Conservation (phyloP, 2,113 vertebrate genomes). For the Dunckerocampus dactyliophorus region DNA sequence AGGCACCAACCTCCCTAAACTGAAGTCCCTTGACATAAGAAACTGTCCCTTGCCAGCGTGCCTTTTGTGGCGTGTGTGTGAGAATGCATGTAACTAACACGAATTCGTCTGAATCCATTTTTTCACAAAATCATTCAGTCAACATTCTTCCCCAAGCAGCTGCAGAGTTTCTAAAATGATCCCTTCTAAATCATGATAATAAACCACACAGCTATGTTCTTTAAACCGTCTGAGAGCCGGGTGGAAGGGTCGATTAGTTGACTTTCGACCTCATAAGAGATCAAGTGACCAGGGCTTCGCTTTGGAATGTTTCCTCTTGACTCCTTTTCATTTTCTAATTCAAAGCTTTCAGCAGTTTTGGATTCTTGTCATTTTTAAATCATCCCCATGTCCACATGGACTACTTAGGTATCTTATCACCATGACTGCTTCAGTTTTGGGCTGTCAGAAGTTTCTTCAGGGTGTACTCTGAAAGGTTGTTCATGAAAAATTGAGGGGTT, state of each 20-base stretch:
- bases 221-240: conserved; percentile 28
- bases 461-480: too few species aligned
- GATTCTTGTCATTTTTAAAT: conserved; percentile 33
- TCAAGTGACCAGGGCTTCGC: conserved; percentile 61
- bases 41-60: too few species aligned
- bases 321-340: conserved; percentile 60
- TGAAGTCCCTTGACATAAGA: too few species aligned
- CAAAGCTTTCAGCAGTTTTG: conserved; percentile 38
- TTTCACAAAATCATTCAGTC: not conserved
- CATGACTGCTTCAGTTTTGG: not conserved
- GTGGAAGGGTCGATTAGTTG: conserved; percentile 56
- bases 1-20: too few species aligned
- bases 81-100: too few species aligned
- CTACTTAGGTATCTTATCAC: not conserved
- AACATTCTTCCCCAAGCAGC: conserved; percentile 1
- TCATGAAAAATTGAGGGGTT: too few species aligned
- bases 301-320: conserved; percentile 61
- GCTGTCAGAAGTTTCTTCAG: too few species aligned
- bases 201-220: conserved; percentile 10
- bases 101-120: not conserved
- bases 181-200: conserved; percentile 3
- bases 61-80: too few species aligned
- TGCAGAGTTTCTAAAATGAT: conserved; percentile 14
- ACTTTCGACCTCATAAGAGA: conserved; percentile 59
- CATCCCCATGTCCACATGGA: conserved; percentile 1